A percentile compares a stretch with the other conserved stretches of the same genome.
phyloP scores from a whole-genome alignment of 2,888 invertebrate species.

The Cerceris rybyensis region DNA sequence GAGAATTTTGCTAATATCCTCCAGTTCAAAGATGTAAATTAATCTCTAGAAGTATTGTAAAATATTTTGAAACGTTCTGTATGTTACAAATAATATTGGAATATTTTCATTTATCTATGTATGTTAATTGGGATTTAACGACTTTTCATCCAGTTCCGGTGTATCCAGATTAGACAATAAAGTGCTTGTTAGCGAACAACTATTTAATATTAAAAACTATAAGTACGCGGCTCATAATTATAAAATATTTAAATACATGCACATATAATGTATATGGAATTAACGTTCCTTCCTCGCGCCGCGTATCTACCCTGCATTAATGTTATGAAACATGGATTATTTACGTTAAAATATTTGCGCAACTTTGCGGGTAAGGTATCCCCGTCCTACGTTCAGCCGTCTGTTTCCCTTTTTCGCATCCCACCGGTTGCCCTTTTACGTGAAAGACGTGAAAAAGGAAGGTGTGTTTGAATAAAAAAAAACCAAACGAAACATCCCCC shows the following conservation, averaged over 20 bases:
- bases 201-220: conserved; percentile 62
- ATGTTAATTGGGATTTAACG: conserved; percentile 51
- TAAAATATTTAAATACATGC: conserved; percentile 59
- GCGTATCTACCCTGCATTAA: conserved; percentile 29
- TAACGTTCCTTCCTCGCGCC: conserved; percentile 33
- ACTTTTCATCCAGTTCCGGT: conserved; percentile 23
- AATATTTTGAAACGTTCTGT: conserved; percentile 22
- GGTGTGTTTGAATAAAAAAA: not conserved
- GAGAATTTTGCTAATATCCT: too few species aligned
- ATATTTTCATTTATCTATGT: conserved; percentile 28
- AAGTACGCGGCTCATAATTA: conserved; percentile 50
- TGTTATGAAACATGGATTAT: conserved; percentile 43
- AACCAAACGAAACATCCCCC: not conserved
- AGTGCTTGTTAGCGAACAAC: conserved; percentile 55
- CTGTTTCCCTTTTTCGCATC: not conserved
- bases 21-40: too few species aligned
- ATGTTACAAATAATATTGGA: conserved; percentile 25
- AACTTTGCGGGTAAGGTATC: conserved; percentile 4
- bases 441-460: not conserved
- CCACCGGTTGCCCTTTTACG: not conserved
- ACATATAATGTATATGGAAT: conserved; percentile 49
- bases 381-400: not conserved
- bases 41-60: too few species aligned
- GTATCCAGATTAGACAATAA: conserved; percentile 41
- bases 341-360: conserved; percentile 33